These are phyloP conservation scores for Myotis davidii DNA, from an alignment of 2,113 vertebrate species.

Conservation along the genomic window DNA sequence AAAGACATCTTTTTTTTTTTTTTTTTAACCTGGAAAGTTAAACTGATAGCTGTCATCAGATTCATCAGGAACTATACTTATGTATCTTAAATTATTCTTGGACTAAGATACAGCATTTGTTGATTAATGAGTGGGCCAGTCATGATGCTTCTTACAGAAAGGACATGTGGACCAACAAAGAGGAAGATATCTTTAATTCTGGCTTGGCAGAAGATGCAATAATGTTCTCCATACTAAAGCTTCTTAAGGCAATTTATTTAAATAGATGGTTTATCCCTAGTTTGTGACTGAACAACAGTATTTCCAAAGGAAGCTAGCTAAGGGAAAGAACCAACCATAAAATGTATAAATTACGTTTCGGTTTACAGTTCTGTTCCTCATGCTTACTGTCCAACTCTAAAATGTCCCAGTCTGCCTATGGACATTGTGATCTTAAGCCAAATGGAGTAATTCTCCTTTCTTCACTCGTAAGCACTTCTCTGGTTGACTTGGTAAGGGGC, in stretches of 20 bases:
- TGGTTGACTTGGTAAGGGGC: background rate
- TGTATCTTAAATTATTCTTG: conserved; percentile 3
- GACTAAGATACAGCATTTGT: background rate
- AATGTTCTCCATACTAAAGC: background rate
- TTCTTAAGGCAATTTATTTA: conserved; percentile 11
- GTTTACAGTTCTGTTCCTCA: background rate
- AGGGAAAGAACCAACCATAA: background rate
- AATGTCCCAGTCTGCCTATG: background rate
- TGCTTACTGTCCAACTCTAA: background rate
- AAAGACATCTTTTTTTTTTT: background rate
- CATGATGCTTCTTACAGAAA: background rate
- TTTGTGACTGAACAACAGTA: background rate
- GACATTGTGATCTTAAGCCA: background rate
- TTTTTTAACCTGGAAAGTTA: conserved; percentile 14
- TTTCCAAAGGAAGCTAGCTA: background rate
- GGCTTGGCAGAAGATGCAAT: background rate
- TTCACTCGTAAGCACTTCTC: background rate
- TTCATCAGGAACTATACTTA: conserved; percentile 25
- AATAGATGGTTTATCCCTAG: background rate
- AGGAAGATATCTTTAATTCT: background rate
- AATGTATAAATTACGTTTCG: background rate
- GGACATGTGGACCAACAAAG: background rate
- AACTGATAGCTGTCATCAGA: conserved; percentile 20
- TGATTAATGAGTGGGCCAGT: background rate
- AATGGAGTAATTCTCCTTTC: background rate